Base-by-base conservation (phyloP, 2,888 invertebrate genomes). In the Danaus chrysippus region DNA sequence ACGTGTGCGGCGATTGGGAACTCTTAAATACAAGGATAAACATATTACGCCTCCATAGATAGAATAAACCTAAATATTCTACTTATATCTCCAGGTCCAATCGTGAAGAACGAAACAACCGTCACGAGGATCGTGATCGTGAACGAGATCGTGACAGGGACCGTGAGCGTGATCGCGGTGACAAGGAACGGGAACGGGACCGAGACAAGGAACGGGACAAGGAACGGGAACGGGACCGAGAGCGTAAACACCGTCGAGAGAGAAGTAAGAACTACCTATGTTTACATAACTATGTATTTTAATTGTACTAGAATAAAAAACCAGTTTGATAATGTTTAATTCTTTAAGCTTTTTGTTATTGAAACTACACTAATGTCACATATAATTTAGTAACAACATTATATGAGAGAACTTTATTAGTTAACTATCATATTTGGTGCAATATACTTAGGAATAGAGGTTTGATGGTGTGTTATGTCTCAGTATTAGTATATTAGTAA, bases 181-280 rank as follows among this genome's bases (percentile, higher is more conserved):
- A 54, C 44, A 59, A 54, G 46, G 59, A 87, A 42, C 76, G 86
- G 1, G 87, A 87, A 15, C 76, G 84, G 43, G 82, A 81, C 17
- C 75, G 76, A 3, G 73, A 74, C 19, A 73, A 72, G 60, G 76
- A 78, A n/a, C 59, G 71, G 2, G 72, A 73, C 12, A 64, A 70
- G 0, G 71, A 71, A 5, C 59, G 70, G 19, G 76, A 75, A 23
- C 73, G 69, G 42, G 78, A 74, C 42, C 86, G 83, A 61, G 89
- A 89, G 58, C 86, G 90, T 61, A 82, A 82, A 42, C 84, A 86
- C 55, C 85, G 90, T 68, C 87, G 84, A 76, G 89, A 89, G 56
- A 82, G 83, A 77, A 76, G 89, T 88, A 59, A 80, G 86, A 77
- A 23, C 8, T 19, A 9, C 6, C 34, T 6, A 12, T 54, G 46